Percentiles rank a stretch among this genome's conserved stretches.
phyloP scores from a whole-genome alignment of 2,113 vertebrate species.

The Amphiprion ocellaris region DNA sequence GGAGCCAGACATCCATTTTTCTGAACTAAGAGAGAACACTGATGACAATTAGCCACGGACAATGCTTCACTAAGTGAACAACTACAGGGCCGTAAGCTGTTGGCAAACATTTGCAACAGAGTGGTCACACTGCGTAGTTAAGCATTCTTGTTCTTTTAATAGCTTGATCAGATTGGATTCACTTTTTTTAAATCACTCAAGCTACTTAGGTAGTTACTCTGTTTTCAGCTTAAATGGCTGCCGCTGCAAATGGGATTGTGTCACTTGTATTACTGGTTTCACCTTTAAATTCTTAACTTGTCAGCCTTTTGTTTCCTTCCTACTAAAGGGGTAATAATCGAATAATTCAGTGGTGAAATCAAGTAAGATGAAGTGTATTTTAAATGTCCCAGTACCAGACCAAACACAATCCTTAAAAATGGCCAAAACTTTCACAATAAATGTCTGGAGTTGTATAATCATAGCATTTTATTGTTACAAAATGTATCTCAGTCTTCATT shows the following conservation, averaged over 20 bases:
- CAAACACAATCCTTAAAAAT: constrained; percentile 14
- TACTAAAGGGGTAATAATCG: not conserved
- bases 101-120: constrained; percentile 54
- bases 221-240: constrained; percentile 47
- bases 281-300: not conserved
- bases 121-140: constrained; percentile 42
- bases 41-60: constrained; percentile 55
- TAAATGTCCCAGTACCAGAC: constrained; percentile 9
- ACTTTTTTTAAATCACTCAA: constrained; percentile 68
- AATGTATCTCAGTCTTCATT: not conserved
- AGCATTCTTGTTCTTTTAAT: constrained; percentile 74
- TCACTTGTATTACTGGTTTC: not conserved
- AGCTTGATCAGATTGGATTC: constrained; percentile 77
- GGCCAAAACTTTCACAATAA: not conserved
- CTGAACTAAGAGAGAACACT: constrained; percentile 33
- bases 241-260: constrained; percentile 36
- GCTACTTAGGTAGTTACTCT: constrained; percentile 61
- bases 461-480: constrained; percentile 10
- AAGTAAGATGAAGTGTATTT: not conserved
- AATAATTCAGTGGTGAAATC: not conserved
- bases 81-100: constrained; percentile 48
- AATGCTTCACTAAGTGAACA: constrained; percentile 44
- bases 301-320: not conserved
- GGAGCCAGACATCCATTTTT: constrained; percentile 32
- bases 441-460: not conserved